Evolutionary conservation across 2,797 vertebrate genomes (phyloP).

Genomic region (Sebastes oblongus): DNA sequence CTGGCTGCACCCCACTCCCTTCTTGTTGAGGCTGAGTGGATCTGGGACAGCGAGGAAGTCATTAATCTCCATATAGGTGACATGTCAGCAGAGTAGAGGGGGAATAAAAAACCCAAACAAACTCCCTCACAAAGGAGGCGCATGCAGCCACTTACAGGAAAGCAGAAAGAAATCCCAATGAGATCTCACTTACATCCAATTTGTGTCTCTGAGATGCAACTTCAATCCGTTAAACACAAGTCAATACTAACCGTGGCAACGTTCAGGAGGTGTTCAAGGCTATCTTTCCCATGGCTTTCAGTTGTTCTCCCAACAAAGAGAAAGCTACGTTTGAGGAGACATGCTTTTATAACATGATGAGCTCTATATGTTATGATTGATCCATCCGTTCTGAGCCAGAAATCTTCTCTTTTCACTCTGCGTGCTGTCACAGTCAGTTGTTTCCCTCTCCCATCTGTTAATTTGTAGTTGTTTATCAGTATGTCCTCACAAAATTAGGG

Average conservation of each 20-base stretch:
- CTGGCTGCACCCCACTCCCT: slow-evolving; percentile 48
- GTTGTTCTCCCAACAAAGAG: slow-evolving; percentile 9
- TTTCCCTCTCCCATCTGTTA: slow-evolving; percentile 20
- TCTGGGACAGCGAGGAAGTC: slow-evolving; percentile 73
- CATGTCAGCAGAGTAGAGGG: slow-evolving; percentile 47
- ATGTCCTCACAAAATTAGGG: slow-evolving; percentile 37
- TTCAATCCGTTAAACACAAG: slow-evolving; percentile 15
- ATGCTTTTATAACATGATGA: slow-evolving; percentile 22
- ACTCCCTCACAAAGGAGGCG: slow-evolving; percentile 48
- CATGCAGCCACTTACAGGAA: slow-evolving; percentile 19
- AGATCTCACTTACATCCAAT: slow-evolving; percentile 66
- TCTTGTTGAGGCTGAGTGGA: slow-evolving; percentile 58
- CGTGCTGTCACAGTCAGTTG: slow-evolving; percentile 7
- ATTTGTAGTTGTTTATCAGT: slow-evolving; percentile 50
- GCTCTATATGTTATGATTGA: slow-evolving; percentile 38
- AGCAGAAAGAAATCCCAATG: slow-evolving; percentile 8
- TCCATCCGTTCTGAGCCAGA: slow-evolving; percentile 21
- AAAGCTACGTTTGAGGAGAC: slow-evolving; percentile 2
- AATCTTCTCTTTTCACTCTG: slow-evolving; percentile 19
- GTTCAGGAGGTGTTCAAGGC: slow-evolving; percentile 13
- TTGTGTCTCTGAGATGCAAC: slow-evolving; percentile 52
- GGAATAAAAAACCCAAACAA: slow-evolving; percentile 41
- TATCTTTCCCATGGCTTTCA: slow-evolving; percentile 18
- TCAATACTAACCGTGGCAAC: slow-evolving; percentile 1
- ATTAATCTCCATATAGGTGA: slow-evolving; percentile 81